Evolutionary conservation across 1,140 invertebrate species (phyloP).

Genomic region (Drosophila pseudoobscura): DNA sequence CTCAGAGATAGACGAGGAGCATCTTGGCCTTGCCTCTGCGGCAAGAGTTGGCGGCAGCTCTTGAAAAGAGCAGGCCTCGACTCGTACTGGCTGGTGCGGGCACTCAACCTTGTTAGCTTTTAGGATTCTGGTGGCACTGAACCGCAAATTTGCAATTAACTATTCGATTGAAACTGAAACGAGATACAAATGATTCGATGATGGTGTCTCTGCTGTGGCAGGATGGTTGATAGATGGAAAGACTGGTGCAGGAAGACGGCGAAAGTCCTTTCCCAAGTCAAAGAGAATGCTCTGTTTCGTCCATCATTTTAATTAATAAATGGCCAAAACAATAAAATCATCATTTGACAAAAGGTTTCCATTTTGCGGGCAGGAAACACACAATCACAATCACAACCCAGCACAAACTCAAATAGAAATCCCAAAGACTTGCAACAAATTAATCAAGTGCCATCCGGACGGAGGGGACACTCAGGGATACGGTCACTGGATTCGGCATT

Average conservation of each 20-base stretch:
- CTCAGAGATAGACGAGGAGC: neutral
- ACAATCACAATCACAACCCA: slow-evolving; percentile 3
- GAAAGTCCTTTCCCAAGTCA: slow-evolving; percentile 16
- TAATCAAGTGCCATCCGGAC: slow-evolving; percentile 62
- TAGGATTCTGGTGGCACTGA: slow-evolving; percentile 32
- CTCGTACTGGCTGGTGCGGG: too few species aligned
- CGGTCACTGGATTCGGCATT: slow-evolving; percentile 62
- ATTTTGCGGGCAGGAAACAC: slow-evolving; percentile 25
- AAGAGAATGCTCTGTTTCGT: slow-evolving; percentile 39
- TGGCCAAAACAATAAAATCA: slow-evolving; percentile 42
- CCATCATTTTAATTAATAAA: slow-evolving; percentile 65
- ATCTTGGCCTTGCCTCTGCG: too few species aligned
- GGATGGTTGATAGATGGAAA: neutral
- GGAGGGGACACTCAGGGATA: slow-evolving; percentile 11
- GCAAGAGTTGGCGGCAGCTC: too few species aligned
- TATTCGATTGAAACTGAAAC: slow-evolving; percentile 43
- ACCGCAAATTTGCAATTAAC: slow-evolving; percentile 49
- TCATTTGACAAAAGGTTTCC: slow-evolving; percentile 47
- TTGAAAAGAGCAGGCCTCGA: too few species aligned
- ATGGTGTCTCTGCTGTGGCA: slow-evolving; percentile 30
- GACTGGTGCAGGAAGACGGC: slow-evolving; percentile 14
- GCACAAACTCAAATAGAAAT: slow-evolving; percentile 32
- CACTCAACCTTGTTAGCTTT: too few species aligned
- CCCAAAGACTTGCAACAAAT: slow-evolving; percentile 49
- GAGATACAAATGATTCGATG: slow-evolving; percentile 26